Evolutionary conservation across 1,140 invertebrate species (phyloP).

Genomic region (Alviniconcha marisindica): DNA sequence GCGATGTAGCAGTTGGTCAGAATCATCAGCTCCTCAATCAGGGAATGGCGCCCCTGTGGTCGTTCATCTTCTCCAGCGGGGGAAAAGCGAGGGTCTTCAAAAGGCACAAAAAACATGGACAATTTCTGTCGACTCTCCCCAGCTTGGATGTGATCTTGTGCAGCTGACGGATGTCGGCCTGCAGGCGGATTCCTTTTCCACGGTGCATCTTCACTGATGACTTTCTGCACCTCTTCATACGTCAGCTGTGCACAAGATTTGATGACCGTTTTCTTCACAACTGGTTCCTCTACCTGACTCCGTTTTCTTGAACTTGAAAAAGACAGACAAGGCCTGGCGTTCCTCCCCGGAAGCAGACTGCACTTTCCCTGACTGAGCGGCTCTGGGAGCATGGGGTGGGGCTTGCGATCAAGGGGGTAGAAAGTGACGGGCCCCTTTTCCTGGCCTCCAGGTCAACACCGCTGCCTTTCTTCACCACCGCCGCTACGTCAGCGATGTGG

Average conservation of each 20-base stretch:
- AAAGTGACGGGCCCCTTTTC: conserved; percentile 65
- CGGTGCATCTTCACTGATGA: conserved; percentile 25
- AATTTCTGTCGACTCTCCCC: conserved; percentile 32
- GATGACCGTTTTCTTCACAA: conserved; percentile 25
- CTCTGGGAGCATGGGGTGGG: conserved; percentile 75
- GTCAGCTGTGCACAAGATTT: conserved; percentile 42
- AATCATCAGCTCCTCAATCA: conserved; percentile 67
- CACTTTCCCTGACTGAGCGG: conserved; percentile 72
- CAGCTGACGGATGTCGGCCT: conserved; percentile 26
- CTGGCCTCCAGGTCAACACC: conserved; percentile 67
- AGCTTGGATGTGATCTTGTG: conserved; percentile 32
- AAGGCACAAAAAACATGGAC: conserved; percentile 32
- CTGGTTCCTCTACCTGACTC: conserved; percentile 18
- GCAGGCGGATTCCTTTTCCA: background rate
- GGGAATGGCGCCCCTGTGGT: conserved; percentile 7
- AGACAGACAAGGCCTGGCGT: conserved; percentile 62
- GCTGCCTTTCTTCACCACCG: conserved; percentile 60
- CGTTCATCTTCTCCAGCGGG: conserved; percentile 26
- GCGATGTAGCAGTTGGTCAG: conserved; percentile 55
- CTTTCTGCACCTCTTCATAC: conserved; percentile 44
- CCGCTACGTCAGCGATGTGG: conserved; percentile 73
- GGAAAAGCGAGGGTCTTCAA: conserved; percentile 43
- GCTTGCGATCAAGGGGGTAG: conserved; percentile 48
- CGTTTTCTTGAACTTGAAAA: conserved; percentile 53
- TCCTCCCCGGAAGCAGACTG: conserved; percentile 70